Percentiles rank a stretch among this genome's conserved stretches.
phyloP scores from a whole-genome alignment of 2,113 vertebrate species.

The Otus sunia region DNA sequence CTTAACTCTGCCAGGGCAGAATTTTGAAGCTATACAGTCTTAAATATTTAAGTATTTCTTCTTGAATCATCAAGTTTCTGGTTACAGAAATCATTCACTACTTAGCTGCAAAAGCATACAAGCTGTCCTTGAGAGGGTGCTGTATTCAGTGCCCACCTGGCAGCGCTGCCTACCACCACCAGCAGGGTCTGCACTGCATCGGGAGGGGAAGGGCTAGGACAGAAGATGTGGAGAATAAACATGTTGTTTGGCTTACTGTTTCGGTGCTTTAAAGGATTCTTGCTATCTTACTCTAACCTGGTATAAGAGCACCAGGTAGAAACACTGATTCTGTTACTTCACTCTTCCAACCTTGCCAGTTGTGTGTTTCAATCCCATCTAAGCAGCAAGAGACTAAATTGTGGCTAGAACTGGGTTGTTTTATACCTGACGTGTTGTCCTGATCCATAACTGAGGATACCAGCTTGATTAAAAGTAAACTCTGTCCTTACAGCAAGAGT shows the following conservation, averaged over 20 bases:
- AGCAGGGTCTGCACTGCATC: background rate
- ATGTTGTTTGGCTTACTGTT: background rate
- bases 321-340: background rate
- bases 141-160: background rate
- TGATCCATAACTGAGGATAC: background rate
- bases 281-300: background rate
- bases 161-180: background rate
- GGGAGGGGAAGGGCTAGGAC: background rate
- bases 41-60: background rate
- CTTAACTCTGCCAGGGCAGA: background rate
- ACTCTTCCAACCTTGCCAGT: background rate
- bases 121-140: background rate
- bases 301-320: background rate
- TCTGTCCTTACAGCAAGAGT: background rate
- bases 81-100: background rate
- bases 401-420: background rate
- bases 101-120: background rate
- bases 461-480: background rate
- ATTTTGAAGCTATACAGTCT: background rate
- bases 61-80: background rate
- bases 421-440: rapidly evolving
- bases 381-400: background rate
- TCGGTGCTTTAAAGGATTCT: background rate
- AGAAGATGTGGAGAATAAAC: background rate
- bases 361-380: background rate